Evolutionary conservation across 2,113 vertebrate species (phyloP).

Genomic region (Dendropsophus ebraccatus): DNA sequence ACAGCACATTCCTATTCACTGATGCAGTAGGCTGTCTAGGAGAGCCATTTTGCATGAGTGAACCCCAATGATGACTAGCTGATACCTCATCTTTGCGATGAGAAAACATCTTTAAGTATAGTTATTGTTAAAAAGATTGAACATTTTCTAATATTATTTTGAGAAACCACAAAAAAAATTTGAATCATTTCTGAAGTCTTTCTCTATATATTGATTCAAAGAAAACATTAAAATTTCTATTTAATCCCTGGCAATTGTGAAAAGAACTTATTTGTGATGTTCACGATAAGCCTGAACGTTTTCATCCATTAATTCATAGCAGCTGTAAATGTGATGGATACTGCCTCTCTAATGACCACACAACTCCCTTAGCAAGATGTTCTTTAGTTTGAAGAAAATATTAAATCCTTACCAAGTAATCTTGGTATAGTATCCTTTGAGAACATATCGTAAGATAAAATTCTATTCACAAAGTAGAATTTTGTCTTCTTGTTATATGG

Average conservation of each 20-base stretch:
- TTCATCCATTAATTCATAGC: conserved; percentile 3
- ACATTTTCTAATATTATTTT: not conserved
- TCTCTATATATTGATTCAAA: not conserved
- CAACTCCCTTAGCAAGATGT: conserved; percentile 39
- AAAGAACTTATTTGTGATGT: not conserved
- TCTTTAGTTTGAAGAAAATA: conserved; percentile 60
- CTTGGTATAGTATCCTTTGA: conserved; percentile 34
- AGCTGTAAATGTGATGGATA: not conserved
- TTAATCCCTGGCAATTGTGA: not conserved
- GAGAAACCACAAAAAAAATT: no score
- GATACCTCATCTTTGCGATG: no score
- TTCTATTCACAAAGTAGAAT: conserved; percentile 50
- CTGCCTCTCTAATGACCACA: conserved; percentile 19
- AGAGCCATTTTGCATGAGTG: no score
- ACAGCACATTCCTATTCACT: no score
- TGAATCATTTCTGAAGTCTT: not conserved
- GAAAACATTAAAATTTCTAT: not conserved
- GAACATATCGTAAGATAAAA: conserved; percentile 62
- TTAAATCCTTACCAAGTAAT: conserved; percentile 61
- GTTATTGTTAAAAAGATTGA: not conserved
- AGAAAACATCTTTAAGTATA: not conserved
- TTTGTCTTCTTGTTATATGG: conserved; percentile 54
- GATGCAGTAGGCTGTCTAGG: no score
- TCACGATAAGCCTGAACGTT: not conserved
- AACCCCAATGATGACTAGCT: no score